Percentiles rank a stretch among this genome's conserved stretches.
Conservation (phyloP, 2,113 vertebrate species). For the Phylloscopus whistleri region DNA sequence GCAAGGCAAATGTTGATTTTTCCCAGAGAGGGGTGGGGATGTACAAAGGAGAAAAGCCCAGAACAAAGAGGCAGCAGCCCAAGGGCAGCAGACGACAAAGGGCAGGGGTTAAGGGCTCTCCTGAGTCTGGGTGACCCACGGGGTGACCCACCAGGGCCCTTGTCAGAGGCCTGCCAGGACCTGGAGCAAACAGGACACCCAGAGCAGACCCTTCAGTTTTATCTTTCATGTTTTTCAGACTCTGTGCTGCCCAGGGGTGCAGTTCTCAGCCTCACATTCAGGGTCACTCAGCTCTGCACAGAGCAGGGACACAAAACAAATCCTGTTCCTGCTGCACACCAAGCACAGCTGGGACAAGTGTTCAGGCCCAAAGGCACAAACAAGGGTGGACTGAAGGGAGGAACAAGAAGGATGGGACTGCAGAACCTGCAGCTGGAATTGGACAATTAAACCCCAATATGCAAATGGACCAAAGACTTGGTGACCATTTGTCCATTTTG, state of each 20-base stretch:
- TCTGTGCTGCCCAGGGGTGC: not conserved
- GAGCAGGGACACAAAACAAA: too few relatives aligned
- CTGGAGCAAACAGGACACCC: not conserved
- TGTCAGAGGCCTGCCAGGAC: fast-evolving
- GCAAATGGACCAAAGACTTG: too few relatives aligned
- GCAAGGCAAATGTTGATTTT: constrained; percentile 67
- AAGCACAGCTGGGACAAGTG: too few relatives aligned
- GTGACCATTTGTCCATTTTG: too few relatives aligned
- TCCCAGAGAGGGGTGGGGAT: constrained; percentile 28
- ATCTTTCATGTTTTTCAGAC: not conserved
- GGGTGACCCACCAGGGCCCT: not conserved
- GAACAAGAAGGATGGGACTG: too few relatives aligned
- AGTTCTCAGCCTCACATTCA: not conserved
- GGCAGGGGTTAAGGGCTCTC: not conserved
- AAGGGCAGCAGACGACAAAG: not conserved
- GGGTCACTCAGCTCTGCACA: too few relatives aligned
- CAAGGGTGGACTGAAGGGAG: too few relatives aligned
- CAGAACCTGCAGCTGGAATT: too few relatives aligned
- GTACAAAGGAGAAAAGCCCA: not conserved
- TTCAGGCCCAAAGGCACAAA: too few relatives aligned
- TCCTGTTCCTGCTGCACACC: too few relatives aligned
- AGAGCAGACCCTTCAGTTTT: not conserved
- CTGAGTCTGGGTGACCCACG: not conserved
- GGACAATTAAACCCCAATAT: too few relatives aligned
- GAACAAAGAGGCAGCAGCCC: not conserved